Percentiles rank a stretch among this genome's conserved stretches.
These are phyloP conservation scores for Thripadectes ignobilis DNA, from an alignment of 2,797 vertebrate genomes.

Conservation along the genomic window DNA sequence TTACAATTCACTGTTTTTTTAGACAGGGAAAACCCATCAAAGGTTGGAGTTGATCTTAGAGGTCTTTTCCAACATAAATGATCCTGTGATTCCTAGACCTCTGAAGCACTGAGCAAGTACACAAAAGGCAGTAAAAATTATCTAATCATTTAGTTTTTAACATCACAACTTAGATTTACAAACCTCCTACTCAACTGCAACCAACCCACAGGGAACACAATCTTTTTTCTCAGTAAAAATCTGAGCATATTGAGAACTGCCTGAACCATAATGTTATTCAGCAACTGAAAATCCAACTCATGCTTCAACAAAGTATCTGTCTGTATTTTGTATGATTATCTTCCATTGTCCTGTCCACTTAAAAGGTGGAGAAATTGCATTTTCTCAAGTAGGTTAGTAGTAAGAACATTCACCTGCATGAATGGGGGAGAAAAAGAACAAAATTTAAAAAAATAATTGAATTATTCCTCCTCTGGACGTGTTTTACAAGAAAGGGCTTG, in stretches of 20 bases:
- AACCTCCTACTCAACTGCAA: not conserved
- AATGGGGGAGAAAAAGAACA: not conserved
- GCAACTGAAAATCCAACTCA: not conserved
- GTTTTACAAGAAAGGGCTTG: not conserved
- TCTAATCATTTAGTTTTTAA: not conserved
- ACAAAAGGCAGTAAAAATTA: not conserved
- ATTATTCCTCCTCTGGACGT: not conserved
- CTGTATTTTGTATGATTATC: not conserved
- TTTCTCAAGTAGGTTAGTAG: not conserved
- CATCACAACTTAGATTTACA: not conserved
- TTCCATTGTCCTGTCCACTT: not conserved
- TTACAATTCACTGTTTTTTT: not conserved
- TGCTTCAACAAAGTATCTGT: not conserved
- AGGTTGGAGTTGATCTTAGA: not conserved
- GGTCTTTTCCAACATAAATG: not conserved
- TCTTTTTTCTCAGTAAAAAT: not conserved
- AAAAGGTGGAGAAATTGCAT: not conserved
- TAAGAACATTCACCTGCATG: not conserved
- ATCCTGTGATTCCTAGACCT: not conserved
- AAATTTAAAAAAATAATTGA: accelerated
- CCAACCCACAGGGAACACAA: not conserved
- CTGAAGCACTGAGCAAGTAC: not conserved
- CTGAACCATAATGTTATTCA: not conserved
- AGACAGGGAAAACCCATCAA: not conserved
- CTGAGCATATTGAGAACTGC: not conserved